Conservation (phyloP, 2,113 vertebrate species). For the Leiothrix lutea region DNA sequence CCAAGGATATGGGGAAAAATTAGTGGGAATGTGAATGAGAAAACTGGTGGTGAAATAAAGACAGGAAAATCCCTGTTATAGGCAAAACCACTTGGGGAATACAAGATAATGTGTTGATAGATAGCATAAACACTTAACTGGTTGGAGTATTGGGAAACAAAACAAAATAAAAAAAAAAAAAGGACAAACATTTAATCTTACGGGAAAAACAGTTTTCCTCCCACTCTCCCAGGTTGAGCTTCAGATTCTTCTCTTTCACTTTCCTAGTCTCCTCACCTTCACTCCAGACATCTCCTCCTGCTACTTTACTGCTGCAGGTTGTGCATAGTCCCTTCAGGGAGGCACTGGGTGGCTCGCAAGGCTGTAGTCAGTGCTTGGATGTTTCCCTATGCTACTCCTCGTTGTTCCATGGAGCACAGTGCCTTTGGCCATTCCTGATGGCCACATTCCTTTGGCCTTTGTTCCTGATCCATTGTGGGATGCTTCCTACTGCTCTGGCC, state of each 20-base stretch:
- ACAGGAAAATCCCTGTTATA: not conserved
- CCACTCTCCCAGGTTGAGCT: not conserved
- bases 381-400: not conserved
- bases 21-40: not conserved
- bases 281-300: not conserved
- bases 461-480: not conserved
- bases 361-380: not conserved
- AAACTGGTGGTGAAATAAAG: not conserved
- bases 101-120: not conserved
- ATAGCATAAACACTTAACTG: not conserved
- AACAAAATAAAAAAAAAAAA: not conserved
- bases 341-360: not conserved
- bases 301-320: not conserved
- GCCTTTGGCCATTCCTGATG: not conserved
- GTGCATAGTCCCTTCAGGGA: not conserved
- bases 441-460: no score
- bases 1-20: not conserved
- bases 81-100: not conserved
- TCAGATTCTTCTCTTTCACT: not conserved
- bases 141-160: not conserved
- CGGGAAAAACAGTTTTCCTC: not conserved
- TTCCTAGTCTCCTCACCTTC: not conserved
- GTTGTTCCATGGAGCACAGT: fast-evolving
- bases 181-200: not conserved
- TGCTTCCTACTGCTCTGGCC: not conserved